Evolutionary conservation across 2,113 vertebrate species (phyloP).

Genomic region (Rhynchomys soricoides): DNA sequence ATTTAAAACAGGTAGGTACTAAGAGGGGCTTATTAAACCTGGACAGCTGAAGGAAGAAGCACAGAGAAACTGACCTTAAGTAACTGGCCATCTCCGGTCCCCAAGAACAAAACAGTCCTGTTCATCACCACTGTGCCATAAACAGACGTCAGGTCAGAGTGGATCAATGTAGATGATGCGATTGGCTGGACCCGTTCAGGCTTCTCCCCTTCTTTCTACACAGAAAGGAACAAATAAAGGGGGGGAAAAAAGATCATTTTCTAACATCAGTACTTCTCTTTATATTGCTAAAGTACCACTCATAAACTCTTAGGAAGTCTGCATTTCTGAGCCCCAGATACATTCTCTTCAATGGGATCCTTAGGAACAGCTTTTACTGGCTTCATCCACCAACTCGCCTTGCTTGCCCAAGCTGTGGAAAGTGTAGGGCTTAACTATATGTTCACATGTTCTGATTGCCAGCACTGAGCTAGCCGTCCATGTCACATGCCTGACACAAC

Average conservation of each 20-base stretch:
- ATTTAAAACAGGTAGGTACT: neutral
- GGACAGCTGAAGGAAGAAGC: slow-evolving; percentile 37
- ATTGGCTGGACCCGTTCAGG: slow-evolving; percentile 74
- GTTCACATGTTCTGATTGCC: slow-evolving; percentile 56
- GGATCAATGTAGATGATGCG: slow-evolving; percentile 84
- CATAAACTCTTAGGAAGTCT: neutral
- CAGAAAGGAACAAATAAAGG: slow-evolving; percentile 69
- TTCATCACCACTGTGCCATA: slow-evolving; percentile 88
- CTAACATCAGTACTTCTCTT: slow-evolving; percentile 58
- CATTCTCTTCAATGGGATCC: neutral
- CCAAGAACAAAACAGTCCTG: slow-evolving; percentile 91
- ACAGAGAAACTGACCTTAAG: slow-evolving; percentile 89
- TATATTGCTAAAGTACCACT: slow-evolving; percentile 24
- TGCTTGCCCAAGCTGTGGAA: neutral
- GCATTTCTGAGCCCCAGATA: neutral
- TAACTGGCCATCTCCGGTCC: slow-evolving; percentile 92
- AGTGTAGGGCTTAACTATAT: slow-evolving; percentile 9
- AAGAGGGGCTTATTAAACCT: slow-evolving; percentile 26
- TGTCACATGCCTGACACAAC: slow-evolving; percentile 10
- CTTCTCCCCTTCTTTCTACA: slow-evolving; percentile 72
- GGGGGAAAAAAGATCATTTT: slow-evolving; percentile 4
- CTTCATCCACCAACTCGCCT: slow-evolving; percentile 20
- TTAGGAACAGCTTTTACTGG: neutral
- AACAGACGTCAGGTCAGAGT: slow-evolving; percentile 90
- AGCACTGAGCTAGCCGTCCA: slow-evolving; percentile 49